These are phyloP conservation scores for Microplitis mediator DNA, from an alignment of 1,140 invertebrate species.

Conservation along the genomic window DNA sequence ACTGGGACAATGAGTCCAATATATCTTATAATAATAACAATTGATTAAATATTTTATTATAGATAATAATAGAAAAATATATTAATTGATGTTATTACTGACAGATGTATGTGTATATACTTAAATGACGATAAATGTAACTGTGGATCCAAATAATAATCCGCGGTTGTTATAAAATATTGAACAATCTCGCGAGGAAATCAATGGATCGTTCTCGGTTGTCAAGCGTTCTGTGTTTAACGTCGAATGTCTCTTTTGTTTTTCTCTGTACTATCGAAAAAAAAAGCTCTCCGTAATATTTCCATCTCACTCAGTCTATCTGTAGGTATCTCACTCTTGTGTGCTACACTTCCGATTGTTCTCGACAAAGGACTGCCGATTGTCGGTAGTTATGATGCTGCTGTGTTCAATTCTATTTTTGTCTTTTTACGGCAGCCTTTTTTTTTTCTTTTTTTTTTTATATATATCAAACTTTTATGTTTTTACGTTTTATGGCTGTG, in stretches of 20 bases:
- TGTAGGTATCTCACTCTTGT: background rate
- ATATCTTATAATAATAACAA: background rate
- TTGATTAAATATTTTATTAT: background rate
- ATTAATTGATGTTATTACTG: too few species aligned
- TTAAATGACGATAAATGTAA: slow-evolving; percentile 1
- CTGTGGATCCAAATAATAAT: background rate
- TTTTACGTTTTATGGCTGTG: background rate
- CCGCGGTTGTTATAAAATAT: background rate
- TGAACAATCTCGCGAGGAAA: background rate
- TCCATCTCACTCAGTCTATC: background rate
- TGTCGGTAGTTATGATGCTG: slow-evolving; percentile 5
- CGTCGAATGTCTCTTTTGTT: slow-evolving; percentile 30
- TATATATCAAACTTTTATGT: background rate
- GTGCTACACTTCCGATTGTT: slow-evolving; percentile 18
- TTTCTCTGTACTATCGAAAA: background rate
- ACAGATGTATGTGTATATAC: too few species aligned
- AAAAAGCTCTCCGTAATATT: background rate
- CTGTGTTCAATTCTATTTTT: slow-evolving; percentile 25
- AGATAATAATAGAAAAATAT: background rate
- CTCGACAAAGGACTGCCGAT: slow-evolving; percentile 31
- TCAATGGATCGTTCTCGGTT: slow-evolving; percentile 3
- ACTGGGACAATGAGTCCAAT: background rate
- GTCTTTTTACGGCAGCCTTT: background rate
- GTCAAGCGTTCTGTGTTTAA: slow-evolving; percentile 34
- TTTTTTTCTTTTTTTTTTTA: background rate